Evolutionary conservation across 1,140 invertebrate species (phyloP), one percentile per base, ranked within the genome.

Genomic region (Tetramorium alpestre): DNA sequence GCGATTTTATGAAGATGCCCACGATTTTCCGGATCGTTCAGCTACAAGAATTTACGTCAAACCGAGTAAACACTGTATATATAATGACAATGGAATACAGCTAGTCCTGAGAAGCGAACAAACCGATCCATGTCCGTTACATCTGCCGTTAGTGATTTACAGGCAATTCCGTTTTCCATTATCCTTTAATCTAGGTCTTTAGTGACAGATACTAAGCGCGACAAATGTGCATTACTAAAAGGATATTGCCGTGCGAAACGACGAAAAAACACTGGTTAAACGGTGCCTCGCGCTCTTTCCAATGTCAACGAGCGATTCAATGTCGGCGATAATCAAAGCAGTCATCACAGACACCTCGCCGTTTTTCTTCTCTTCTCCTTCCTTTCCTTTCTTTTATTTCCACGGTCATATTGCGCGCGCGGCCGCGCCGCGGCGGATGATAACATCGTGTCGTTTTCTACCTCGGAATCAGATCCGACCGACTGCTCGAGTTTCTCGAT

Each of bases 131-230:
- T 38, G 80, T 60, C 80, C 80, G 80, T 84, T 84, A 84, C 80
- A 84, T 84, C 54, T 73, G 80, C 80, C 80, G 80, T 84, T 84
- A 84, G 80, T 84, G 80, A 84, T 84, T 84, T 75, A 73, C 69
- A 84, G 56, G 41, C 70, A 62, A 82, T 65, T 51, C 54, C 69
- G 69, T 18, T 84, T 62, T 58, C 51, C 41, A 82, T 82, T 82
- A 82, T 82, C 69, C 69, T 75, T 84, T 75, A 84, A 84, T 84
- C 69, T 84, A 62, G 80, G 80, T 84, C 69, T 84, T 49, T 60
- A 60, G 80, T 49, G 69, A 62, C 80, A 84, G 54, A 82, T 72
- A 73, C 25, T 60, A 73, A 84, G 80, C 80, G 80, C 80, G 80
- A 84, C 80, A 75, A 84, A 84, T 75, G 65, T 69, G 41, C 38